phyloP scores from a whole-genome alignment of 1,140 invertebrate genomes.

The Thaumetopoea pityocampa region DNA sequence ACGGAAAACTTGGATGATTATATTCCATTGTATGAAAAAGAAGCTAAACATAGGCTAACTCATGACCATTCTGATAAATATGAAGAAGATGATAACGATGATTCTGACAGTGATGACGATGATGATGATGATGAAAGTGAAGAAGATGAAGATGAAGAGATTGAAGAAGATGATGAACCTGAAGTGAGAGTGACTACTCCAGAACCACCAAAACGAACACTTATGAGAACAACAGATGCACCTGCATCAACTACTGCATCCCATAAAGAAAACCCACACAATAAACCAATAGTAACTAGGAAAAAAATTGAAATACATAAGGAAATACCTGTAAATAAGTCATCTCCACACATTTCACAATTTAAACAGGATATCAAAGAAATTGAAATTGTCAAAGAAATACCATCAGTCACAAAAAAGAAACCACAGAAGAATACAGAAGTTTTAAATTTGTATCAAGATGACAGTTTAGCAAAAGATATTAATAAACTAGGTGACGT shows the following conservation, averaged over 20 bases:
- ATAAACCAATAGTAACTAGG: slow-evolving; percentile 42
- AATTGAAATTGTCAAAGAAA: slow-evolving; percentile 66
- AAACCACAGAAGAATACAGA: slow-evolving; percentile 42
- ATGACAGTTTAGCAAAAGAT: slow-evolving; percentile 63
- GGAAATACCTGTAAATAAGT: slow-evolving; percentile 50
- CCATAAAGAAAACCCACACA: slow-evolving; percentile 22
- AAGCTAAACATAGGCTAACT: slow-evolving; percentile 20
- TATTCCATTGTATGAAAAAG: slow-evolving; percentile 56
- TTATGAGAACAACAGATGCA: slow-evolving; percentile 43
- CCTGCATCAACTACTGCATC: slow-evolving; percentile 41
- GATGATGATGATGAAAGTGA: slow-evolving; percentile 23
- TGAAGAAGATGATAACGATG: slow-evolving; percentile 25
- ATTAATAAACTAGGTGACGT: slow-evolving; percentile 64
- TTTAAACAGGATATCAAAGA: slow-evolving; percentile 67
- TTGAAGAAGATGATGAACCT: slow-evolving; percentile 21
- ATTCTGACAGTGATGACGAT: slow-evolving; percentile 26
- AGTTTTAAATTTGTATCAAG: slow-evolving; percentile 57
- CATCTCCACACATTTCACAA: slow-evolving; percentile 48
- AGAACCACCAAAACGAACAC: slow-evolving; percentile 44
- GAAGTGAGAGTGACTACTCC: slow-evolving; percentile 41
- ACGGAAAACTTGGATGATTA: slow-evolving; percentile 58
- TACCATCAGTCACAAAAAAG: slow-evolving; percentile 31
- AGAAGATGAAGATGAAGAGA: slow-evolving; percentile 22
- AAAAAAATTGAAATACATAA: slow-evolving; percentile 64
- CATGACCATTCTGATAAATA: slow-evolving; percentile 11